These are phyloP conservation scores for Eilema sororculum DNA, from an alignment of 2,888 invertebrate genomes.

Conservation along the genomic window DNA sequence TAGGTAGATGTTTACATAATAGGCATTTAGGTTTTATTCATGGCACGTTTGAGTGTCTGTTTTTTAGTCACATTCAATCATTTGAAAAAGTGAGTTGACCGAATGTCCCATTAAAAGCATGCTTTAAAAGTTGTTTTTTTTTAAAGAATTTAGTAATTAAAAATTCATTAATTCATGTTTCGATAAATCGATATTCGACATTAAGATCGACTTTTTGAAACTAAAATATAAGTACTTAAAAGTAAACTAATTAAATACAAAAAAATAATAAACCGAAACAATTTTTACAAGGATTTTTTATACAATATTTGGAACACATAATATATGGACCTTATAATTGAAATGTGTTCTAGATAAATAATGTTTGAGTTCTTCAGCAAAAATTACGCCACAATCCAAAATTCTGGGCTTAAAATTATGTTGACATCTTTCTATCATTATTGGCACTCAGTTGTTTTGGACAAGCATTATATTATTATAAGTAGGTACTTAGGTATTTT, in stretches of 20 bases:
- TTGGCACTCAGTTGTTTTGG: neutral
- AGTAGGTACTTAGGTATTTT: too few species aligned
- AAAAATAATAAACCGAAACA: neutral
- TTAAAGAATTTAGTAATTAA: neutral
- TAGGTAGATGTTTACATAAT: neutral
- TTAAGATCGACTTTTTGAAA: neutral
- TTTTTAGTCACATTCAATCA: neutral
- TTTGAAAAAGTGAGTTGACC: neutral
- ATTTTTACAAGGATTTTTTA: neutral
- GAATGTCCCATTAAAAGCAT: neutral
- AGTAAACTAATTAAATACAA: neutral
- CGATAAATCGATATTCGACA: too few species aligned
- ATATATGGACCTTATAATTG: too few species aligned
- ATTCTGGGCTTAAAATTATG: neutral
- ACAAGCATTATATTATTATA: too few species aligned
- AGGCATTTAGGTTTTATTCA: neutral
- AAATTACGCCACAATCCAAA: neutral
- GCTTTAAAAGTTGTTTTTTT: neutral
- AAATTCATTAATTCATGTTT: neutral
- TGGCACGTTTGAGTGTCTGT: constrained; percentile 8
- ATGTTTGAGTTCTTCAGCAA: neutral
- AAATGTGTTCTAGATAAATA: neutral
- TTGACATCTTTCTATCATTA: neutral
- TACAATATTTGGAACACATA: neutral
- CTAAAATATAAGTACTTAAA: neutral